Conservation (phyloP, 2,888 invertebrate species). For the Helleia helle region DNA sequence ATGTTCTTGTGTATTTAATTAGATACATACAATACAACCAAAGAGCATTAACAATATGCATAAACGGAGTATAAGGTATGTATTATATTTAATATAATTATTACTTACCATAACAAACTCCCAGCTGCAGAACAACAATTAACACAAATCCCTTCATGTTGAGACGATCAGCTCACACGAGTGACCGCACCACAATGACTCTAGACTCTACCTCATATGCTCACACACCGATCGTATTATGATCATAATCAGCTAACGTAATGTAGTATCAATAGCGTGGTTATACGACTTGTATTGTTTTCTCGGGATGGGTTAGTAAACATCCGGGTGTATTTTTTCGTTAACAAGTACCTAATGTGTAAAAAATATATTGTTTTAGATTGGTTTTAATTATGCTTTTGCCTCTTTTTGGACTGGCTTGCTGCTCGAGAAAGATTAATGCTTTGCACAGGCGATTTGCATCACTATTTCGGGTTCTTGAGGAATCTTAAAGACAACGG, state of each 20-base stretch:
- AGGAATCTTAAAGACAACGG: too few species aligned
- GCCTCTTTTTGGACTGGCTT: too few species aligned
- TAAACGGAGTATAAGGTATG: too few species aligned
- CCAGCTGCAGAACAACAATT: neutral
- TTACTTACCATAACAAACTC: neutral
- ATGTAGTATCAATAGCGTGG: neutral
- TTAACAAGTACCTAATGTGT: neutral
- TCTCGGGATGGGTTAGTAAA: neutral
- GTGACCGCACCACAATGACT: neutral
- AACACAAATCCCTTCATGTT: conserved; percentile 1
- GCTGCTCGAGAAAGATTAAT: too few species aligned
- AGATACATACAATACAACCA: too few species aligned
- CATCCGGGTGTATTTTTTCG: conserved; percentile 6
- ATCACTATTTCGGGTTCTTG: too few species aligned
- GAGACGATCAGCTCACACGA: neutral
- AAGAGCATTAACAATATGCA: too few species aligned
- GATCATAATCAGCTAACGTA: neutral
- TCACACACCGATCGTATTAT: too few species aligned
- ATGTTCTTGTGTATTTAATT: too few species aligned
- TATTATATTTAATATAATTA: neutral
- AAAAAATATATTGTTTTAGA: neutral
- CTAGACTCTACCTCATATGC: neutral
- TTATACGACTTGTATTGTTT: neutral
- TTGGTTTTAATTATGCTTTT: too few species aligned
- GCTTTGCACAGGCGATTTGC: too few species aligned